These are phyloP conservation scores for Steinernema khuongi DNA, from an alignment of 1,140 invertebrate species.

Conservation along the genomic window DNA sequence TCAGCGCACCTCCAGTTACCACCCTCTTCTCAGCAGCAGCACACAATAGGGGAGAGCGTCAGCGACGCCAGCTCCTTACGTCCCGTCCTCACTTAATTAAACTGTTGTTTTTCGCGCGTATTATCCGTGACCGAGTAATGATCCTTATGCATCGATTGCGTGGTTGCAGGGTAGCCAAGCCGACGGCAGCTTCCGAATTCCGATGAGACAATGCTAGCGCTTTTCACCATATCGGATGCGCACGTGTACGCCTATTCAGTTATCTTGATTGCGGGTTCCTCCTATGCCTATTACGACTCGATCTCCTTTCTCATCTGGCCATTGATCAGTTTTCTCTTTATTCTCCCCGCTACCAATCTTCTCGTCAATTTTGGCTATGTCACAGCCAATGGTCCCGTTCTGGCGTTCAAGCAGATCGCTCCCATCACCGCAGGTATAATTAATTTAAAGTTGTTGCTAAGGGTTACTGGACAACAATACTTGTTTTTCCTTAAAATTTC, in stretches of 20 bases:
- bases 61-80: no score
- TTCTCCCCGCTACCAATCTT: conserved; percentile 3
- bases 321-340: not conserved
- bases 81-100: no score
- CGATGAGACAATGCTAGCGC: conserved; percentile 1
- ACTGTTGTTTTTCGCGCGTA: not conserved
- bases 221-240: not conserved
- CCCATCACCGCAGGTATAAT: conserved; percentile 32
- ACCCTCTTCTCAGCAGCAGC: no score
- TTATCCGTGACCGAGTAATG: not conserved
- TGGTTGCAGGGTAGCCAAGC: not conserved
- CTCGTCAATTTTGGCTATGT: conserved; percentile 8
- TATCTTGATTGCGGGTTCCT: not conserved
- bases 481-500: no score
- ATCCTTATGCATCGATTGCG: not conserved
- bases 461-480: no score
- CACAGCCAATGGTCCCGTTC: conserved; percentile 22
- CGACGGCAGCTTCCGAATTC: not conserved
- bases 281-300: conserved; percentile 10
- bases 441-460: no score
- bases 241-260: not conserved
- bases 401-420: conserved; percentile 30
- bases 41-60: no score
- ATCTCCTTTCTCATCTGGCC: not conserved
- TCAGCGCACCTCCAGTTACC: no score